These are phyloP conservation scores for Eristalis pertinax DNA, from an alignment of 2,888 invertebrate species.

Conservation along the genomic window DNA sequence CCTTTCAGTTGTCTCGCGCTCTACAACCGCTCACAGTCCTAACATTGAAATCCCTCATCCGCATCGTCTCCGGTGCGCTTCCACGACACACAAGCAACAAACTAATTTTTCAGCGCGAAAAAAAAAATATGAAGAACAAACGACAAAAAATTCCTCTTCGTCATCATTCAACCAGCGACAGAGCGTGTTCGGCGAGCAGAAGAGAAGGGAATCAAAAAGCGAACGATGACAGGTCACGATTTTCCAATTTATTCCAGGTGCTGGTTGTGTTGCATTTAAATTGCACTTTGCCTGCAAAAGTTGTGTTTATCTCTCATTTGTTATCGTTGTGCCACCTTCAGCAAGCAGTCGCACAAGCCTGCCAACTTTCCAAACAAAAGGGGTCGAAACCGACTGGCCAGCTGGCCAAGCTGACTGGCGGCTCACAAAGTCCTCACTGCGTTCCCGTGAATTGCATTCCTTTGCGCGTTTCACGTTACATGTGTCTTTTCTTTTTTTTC, in stretches of 20 bases:
- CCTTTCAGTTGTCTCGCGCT: background rate
- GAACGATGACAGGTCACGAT: conserved; percentile 69
- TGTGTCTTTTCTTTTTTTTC: background rate
- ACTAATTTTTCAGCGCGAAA: background rate
- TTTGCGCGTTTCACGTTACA: conserved; percentile 8
- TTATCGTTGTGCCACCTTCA: conserved; percentile 41
- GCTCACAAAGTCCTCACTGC: background rate
- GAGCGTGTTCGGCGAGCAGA: background rate
- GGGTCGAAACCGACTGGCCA: conserved; percentile 7
- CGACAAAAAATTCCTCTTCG: conserved; percentile 17
- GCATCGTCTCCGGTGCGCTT: background rate
- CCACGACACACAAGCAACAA: background rate
- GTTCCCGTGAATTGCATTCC: conserved; percentile 50
- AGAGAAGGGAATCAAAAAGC: conserved; percentile 21
- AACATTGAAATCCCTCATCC: conserved; percentile 33
- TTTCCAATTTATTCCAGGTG: conserved; percentile 68
- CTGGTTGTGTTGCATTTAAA: conserved; percentile 62
- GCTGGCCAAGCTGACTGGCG: conserved; percentile 14
- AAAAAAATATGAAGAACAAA: background rate
- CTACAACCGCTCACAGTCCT: conserved; percentile 16
- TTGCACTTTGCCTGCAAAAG: conserved; percentile 63
- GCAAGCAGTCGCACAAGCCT: background rate
- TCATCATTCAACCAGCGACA: conserved; percentile 13
- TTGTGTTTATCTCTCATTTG: conserved; percentile 33
- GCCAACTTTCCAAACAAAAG: conserved; percentile 37